Evolutionary conservation across 2,113 vertebrate genomes (phyloP).

Genomic region (Microcebus jonahi): DNA sequence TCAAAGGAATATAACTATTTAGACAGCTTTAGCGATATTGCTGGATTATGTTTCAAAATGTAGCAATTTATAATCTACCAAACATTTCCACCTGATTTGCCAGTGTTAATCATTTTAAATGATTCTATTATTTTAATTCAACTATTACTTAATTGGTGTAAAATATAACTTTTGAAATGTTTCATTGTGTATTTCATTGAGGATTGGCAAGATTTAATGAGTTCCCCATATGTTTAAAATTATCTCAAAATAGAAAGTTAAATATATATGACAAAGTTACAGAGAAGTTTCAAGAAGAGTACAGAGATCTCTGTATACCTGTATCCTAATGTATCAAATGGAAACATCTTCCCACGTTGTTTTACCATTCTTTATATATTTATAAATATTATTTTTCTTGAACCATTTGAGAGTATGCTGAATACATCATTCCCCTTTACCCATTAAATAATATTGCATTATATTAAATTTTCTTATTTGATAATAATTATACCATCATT

Average conservation of each 20-base stretch:
- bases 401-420: neutral
- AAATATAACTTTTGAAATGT: slow-evolving; percentile 22
- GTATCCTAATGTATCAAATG: neutral
- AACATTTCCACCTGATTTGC: slow-evolving; percentile 13
- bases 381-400: slow-evolving; percentile 3
- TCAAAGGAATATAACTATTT: slow-evolving; percentile 38
- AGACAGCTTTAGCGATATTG: slow-evolving; percentile 30
- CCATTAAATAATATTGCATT: neutral
- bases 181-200: slow-evolving; percentile 25
- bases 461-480: neutral
- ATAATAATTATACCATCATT: slow-evolving; percentile 19
- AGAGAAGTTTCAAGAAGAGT: neutral
- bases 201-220: slow-evolving; percentile 3
- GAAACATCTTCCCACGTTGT: neutral
- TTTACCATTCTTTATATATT: neutral
- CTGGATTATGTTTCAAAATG: slow-evolving; percentile 44
- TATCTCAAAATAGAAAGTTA: slow-evolving; percentile 31
- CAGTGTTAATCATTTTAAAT: slow-evolving; percentile 19
- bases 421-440: neutral
- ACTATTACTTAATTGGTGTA: neutral
- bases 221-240: neutral
- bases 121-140: slow-evolving; percentile 29
- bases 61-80: slow-evolving; percentile 3
- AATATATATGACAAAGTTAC: neutral
- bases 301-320: neutral